Percentiles rank a stretch among this genome's conserved stretches.
Evolutionary conservation across 1,140 invertebrate species (phyloP).

Genomic region (Pararge aegeria): DNA sequence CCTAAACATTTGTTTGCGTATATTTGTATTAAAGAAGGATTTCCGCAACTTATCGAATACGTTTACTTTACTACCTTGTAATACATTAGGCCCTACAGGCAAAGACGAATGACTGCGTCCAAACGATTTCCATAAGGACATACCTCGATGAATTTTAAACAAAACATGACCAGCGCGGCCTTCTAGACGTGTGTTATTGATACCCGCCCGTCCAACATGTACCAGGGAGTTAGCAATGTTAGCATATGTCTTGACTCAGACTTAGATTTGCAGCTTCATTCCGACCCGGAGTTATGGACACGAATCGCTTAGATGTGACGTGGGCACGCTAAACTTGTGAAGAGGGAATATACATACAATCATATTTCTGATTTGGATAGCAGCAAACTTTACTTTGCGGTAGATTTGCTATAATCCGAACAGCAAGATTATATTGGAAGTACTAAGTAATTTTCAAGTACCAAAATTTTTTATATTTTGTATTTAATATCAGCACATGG

Average conservation of each 20-base stretch:
- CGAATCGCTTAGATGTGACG: conserved; percentile 50
- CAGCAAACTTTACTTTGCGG: neutral
- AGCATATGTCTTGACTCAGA: conserved; percentile 21
- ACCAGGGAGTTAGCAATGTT: conserved; percentile 26
- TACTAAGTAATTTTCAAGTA: too few relatives aligned
- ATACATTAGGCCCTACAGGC: conserved; percentile 6
- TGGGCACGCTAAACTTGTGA: conserved; percentile 45
- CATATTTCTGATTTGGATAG: conserved; percentile 6
- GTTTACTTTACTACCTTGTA: neutral
- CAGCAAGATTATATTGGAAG: too few relatives aligned
- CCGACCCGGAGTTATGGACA: conserved; percentile 45
- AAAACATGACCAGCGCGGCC: conserved; percentile 29
- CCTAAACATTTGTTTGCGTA: too few relatives aligned
- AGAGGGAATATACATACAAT: conserved; percentile 7
- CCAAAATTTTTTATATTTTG: too few relatives aligned
- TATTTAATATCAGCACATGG: too few relatives aligned
- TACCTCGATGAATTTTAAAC: conserved; percentile 34
- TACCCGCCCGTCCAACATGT: conserved; percentile 42
- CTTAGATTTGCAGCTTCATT: conserved; percentile 59
- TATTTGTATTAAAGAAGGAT: neutral
- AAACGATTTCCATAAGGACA: conserved; percentile 23
- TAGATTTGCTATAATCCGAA: too few relatives aligned
- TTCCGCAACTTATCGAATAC: neutral
- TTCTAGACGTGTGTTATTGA: conserved; percentile 45
- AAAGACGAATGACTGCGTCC: conserved; percentile 31